Percentiles rank a stretch among this genome's conserved stretches.
Conservation (phyloP, 2,888 invertebrate genomes). For the Drosophila tripunctata region DNA sequence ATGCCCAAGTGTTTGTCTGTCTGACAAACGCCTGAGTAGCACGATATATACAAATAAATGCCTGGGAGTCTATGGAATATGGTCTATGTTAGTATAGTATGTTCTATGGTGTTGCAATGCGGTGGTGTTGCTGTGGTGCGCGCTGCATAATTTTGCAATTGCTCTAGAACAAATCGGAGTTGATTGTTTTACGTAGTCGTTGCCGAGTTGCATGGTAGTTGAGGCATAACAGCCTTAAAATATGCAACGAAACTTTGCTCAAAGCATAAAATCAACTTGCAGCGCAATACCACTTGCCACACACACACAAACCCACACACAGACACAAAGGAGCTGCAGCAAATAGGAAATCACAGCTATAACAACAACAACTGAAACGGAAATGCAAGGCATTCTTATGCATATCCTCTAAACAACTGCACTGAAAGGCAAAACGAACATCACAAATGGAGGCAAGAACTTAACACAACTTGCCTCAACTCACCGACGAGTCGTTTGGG, state of each 20-base stretch:
- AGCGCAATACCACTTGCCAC: conserved; percentile 67
- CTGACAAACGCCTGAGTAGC: conserved; percentile 68
- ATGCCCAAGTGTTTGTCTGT: conserved; percentile 52
- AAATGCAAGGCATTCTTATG: conserved; percentile 81
- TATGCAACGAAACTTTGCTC: conserved; percentile 79
- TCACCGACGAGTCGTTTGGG: conserved; percentile 61
- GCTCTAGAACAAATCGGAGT: conserved; percentile 79
- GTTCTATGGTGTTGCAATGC: background rate
- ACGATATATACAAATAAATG: conserved; percentile 61
- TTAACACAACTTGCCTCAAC: conserved; percentile 14
- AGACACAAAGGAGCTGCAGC: conserved; percentile 29
- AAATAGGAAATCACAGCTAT: conserved; percentile 75
- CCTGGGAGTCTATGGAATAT: background rate
- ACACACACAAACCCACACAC: conserved; percentile 2
- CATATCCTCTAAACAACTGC: conserved; percentile 79
- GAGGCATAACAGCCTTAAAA: conserved; percentile 71
- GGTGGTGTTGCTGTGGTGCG: background rate
- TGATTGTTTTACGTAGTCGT: conserved; percentile 72
- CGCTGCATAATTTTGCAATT: conserved; percentile 78
- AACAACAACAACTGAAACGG: conserved; percentile 67
- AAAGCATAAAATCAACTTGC: conserved; percentile 76
- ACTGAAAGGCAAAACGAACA: conserved; percentile 35
- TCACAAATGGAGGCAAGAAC: conserved; percentile 14
- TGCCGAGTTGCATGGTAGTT: conserved; percentile 6
- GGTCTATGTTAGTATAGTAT: too few species aligned